Evolutionary conservation across 2,888 invertebrate species (phyloP), one percentile per base, ranked within the genome.

Genomic region (Diplolepis rosae): DNA sequence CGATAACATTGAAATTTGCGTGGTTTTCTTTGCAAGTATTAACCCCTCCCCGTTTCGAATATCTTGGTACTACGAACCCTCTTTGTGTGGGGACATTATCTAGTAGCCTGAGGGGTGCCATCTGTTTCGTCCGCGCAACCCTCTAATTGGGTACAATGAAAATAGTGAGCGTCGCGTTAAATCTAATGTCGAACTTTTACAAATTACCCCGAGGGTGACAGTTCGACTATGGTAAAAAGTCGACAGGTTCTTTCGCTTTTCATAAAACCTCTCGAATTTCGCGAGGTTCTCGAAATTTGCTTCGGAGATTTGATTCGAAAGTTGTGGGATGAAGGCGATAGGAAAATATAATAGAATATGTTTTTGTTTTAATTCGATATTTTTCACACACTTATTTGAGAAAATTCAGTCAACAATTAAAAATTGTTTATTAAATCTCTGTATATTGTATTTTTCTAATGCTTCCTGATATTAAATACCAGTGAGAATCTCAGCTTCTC

Each of bases 21-120:
- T 27, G 51, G 52, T 61, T 66, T 66, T 45, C 67, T 67, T 65
- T 54, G 68, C 51, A 42, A 65, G 48, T 65, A 67, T 54, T 65
- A 51, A 68, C 67, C 68, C 66, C 65, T 50, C 28, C 52, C 32
- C 18, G 45, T 51, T 27, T 50, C 32, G 32, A 30, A n/a, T 52
- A 7, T 42, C 61, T 54, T 32, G n/a, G 13, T 35, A 22, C 35
- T 5, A 54, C 1, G 61, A 65, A 70, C 68, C 65, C 68, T 69
- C 69, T 72, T 74, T 66, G 73, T 51, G 71, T 69, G 73, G 69
- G 74, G 72, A 72, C 70, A 76, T 84, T 86, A 85, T 85, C 85
- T 82, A 77, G 73, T 85, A 79, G 87, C 87, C 86, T 76, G 81
- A 84, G 85, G 87, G 86, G 73, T 81, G 82, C 87, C 88, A 88